phyloP scores from a whole-genome alignment of 2,797 vertebrate genomes.

The Anguilla obscura region DNA sequence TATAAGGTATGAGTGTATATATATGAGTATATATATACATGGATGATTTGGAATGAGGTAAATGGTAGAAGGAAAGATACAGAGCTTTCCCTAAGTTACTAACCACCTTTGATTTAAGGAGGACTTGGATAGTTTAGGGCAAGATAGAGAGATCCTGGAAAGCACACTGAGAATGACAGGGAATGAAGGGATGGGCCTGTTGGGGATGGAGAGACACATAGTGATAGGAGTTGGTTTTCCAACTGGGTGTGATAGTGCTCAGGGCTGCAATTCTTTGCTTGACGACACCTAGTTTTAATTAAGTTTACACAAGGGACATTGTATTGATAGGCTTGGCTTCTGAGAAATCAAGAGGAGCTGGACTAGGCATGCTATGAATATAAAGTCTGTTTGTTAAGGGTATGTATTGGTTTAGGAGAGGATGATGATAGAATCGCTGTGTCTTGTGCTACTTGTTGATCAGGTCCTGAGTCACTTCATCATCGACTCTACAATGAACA shows the following conservation, averaged over 20 bases:
- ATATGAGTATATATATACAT: no score
- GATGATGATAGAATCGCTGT: not conserved
- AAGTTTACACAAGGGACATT: not conserved
- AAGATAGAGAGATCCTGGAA: not conserved
- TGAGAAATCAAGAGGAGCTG: not conserved
- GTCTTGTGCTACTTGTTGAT: not conserved
- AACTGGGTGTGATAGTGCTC: not conserved
- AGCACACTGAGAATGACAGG: not conserved
- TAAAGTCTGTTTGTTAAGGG: not conserved
- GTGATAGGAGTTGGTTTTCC: not conserved
- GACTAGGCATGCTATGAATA: not conserved
- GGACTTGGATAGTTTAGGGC: not conserved
- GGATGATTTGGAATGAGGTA: not conserved
- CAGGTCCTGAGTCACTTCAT: not conserved
- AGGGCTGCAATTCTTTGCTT: not conserved
- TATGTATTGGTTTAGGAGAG: not conserved
- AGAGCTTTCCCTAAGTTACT: not conserved
- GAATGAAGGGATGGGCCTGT: not conserved
- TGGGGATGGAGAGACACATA: not conserved
- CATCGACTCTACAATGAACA: not conserved
- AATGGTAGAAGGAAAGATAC: not conserved
- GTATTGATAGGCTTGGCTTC: not conserved
- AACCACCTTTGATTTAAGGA: not conserved
- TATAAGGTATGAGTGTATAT: no score
- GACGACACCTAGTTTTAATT: not conserved